Evolutionary conservation across 2,797 vertebrate species (phyloP), one percentile per base, ranked within the genome.

Genomic region (Dipus sagitta): DNA sequence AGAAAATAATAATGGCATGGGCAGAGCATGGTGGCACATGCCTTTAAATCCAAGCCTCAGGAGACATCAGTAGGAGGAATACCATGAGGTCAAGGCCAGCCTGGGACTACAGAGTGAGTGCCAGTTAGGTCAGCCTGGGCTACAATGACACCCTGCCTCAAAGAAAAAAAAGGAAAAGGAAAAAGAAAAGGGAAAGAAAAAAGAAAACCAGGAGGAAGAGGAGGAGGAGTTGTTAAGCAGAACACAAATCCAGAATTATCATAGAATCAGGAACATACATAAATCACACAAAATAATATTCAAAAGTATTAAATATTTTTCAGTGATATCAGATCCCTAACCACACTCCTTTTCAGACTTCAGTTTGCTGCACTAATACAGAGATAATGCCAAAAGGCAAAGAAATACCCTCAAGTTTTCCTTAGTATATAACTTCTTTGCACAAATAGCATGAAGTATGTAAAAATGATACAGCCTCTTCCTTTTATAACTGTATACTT

Each of bases 201-300:
- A 54, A 54, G 52, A 14, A 11, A 54, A 11, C 38, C 38, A 38
- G 52, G 5, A 14, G 52, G 52, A 54, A 10, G 10, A 38, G 6
- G 38, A 38, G 52, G 52, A 54, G 52, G 14, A 14, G n/a, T 32
- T 54, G 1, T 28, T 74, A 93, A 93, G 65, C 60, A 13, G 92
- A 15, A 90, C 3, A 81, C 24, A 93, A 91, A 91, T 52, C 8
- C 32, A 82, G 62, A 65, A 92, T 72, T 80, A 89, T 58, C 24
- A 86, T 47, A 80, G 38, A 88, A 78, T 88, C 24, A 58, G 38
- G 65, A 86, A 91, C 71, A 77, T 14, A 89, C 0, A 91, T 11
- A 87, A 91, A 90, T 86, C 83, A 95, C n/a, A 72, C 86, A 92
- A 91, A 91, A 92, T 12, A 11, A n/a, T 67, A 87, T 65, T 87